A percentile compares a stretch with the other conserved stretches of the same genome.
Evolutionary conservation across 35 echinoderm and acorn worm species (phyloP).

Genomic region (Amphiura filiformis): DNA sequence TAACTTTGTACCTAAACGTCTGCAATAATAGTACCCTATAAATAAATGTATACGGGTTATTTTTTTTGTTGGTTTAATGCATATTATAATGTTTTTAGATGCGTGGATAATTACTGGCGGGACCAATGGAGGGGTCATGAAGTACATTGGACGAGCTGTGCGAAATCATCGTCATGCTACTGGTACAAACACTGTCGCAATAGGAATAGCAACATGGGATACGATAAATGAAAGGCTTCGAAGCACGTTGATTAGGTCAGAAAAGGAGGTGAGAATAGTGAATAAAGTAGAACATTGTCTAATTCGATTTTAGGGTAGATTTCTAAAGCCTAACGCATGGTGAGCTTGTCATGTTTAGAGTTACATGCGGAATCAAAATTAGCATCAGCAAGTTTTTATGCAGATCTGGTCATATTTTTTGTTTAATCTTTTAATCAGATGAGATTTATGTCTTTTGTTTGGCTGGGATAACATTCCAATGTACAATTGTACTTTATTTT

Average conservation of each 20-base stretch:
- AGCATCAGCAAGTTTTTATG: too few species aligned
- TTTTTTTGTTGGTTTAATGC: neutral
- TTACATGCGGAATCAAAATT: too few species aligned
- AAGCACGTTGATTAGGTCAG: neutral
- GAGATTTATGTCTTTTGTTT: too few species aligned
- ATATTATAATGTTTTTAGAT: neutral
- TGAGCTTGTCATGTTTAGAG: too few species aligned
- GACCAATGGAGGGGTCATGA: constrained; percentile 69
- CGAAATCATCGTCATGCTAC: constrained; percentile 27
- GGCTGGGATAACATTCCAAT: too few species aligned
- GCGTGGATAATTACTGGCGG: constrained; percentile 82
- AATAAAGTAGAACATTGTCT: too few species aligned
- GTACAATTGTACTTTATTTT: too few species aligned
- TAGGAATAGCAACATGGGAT: constrained; percentile 64
- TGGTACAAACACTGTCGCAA: constrained; percentile 25
- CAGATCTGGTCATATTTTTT: too few species aligned
- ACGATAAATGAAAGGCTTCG: neutral
- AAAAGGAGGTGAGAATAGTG: neutral
- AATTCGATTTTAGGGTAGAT: too few species aligned
- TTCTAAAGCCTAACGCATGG: too few species aligned
- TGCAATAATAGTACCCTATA: neutral
- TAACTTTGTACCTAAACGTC: too few species aligned
- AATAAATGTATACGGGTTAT: neutral
- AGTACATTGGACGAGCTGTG: constrained; percentile 68
- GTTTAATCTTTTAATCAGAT: too few species aligned